Percentiles rank a stretch among this genome's conserved stretches.
Conservation (phyloP, 2,888 invertebrate genomes). For the Drosophila dives region DNA sequence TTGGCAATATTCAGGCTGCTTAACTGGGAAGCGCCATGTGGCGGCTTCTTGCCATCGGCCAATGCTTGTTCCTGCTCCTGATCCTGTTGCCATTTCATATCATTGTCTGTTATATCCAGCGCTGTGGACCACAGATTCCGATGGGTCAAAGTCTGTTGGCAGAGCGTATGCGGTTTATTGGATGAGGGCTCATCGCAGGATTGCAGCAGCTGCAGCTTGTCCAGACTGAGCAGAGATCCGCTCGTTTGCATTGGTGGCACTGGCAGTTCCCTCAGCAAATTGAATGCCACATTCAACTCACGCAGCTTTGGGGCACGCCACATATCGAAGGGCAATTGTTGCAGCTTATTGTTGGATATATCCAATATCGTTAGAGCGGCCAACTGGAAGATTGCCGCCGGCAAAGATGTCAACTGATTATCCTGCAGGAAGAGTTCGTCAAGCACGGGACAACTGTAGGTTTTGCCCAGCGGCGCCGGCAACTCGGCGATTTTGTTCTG, state of each 20-base stretch:
- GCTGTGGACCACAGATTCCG: conserved; percentile 91
- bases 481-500: conserved; percentile 94
- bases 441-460: conserved; percentile 90
- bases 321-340: conserved; percentile 91
- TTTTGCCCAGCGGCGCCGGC: conserved; percentile 85
- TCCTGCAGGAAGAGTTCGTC: conserved; percentile 97
- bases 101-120: conserved; percentile 89
- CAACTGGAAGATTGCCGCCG: conserved; percentile 92
- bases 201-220: conserved; percentile 81
- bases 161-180: conserved; percentile 73
- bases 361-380: conserved; percentile 93
- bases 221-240: conserved; percentile 80
- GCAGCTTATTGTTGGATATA: conserved; percentile 97
- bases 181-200: conserved; percentile 76
- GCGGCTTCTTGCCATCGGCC: conserved; percentile 84
- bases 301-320: conserved; percentile 94
- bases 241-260: conserved; percentile 85
- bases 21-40: conserved; percentile 88
- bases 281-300: conserved; percentile 95
- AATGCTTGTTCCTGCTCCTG: conserved; percentile 44
- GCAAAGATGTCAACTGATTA: conserved; percentile 93
- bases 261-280: conserved; percentile 92
- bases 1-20: conserved; percentile 94
- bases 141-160: conserved; percentile 87
- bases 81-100: conserved; percentile 86